phyloP scores from a whole-genome alignment of 2,113 vertebrate species.

The Channa maculata region DNA sequence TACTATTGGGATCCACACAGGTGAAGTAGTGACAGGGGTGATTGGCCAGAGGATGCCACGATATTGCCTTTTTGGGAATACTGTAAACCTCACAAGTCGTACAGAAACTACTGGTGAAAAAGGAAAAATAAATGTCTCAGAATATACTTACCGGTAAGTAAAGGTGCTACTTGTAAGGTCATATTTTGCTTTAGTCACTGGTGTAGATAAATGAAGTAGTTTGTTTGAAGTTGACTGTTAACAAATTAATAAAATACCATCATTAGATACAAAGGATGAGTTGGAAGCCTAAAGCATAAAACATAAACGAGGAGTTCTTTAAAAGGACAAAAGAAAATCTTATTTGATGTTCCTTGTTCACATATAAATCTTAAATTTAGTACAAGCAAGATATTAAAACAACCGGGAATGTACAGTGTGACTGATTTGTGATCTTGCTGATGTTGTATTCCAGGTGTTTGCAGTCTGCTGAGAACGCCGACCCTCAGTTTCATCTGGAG shows the following conservation, averaged over 20 bases:
- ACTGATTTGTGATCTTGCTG: slow-evolving; percentile 15
- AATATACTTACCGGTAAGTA: slow-evolving; percentile 94
- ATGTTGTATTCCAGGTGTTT: slow-evolving; percentile 87
- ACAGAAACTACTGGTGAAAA: slow-evolving; percentile 98
- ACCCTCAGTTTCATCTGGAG: slow-evolving; percentile 93
- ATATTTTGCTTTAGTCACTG: neutral
- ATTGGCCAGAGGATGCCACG: slow-evolving; percentile 99
- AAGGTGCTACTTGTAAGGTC: neutral
- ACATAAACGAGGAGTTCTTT: neutral
- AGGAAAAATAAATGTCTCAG: slow-evolving; percentile 96
- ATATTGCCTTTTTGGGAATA: slow-evolving; percentile 98
- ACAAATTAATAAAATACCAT: neutral
- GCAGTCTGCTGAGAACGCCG: slow-evolving; percentile 94
- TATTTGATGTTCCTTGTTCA: slow-evolving; percentile 16
- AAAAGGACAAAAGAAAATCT: neutral
- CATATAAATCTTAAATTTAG: neutral
- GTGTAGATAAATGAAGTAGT: neutral
- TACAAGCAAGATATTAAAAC: neutral
- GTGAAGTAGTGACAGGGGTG: slow-evolving; percentile 97
- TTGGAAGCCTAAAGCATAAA: neutral
- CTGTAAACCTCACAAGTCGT: slow-evolving; percentile 97
- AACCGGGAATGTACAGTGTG: neutral
- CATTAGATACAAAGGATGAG: neutral
- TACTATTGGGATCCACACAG: slow-evolving; percentile 98
- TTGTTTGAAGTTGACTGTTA: neutral